Percentiles rank a stretch among this genome's conserved stretches.
Conservation (phyloP, 2,888 invertebrate genomes). For the Amiota mariae region DNA sequence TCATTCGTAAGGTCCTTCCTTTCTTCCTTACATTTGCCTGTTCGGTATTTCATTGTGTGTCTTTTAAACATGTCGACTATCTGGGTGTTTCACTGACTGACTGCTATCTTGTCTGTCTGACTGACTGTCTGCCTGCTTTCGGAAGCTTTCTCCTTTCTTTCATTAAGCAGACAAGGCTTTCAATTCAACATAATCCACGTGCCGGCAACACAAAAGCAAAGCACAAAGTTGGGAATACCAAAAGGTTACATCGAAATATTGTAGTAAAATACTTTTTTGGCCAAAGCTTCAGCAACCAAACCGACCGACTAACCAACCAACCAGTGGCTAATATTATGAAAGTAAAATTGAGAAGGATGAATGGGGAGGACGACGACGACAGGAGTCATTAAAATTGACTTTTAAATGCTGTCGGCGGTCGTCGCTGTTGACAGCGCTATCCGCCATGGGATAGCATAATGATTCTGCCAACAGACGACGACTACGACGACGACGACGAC, state of each 20-base stretch:
- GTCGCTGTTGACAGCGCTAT: not conserved
- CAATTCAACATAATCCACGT: conserved; percentile 4
- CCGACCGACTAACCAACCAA: no score
- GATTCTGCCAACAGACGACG: no score
- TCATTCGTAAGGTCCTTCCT: conserved; percentile 47
- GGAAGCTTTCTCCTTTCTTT: not conserved
- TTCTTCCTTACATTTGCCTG: no score
- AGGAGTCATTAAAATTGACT: conserved; percentile 25
- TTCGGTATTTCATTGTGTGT: no score
- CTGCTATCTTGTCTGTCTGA: no score
- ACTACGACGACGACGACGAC: not conserved
- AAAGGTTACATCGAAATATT: conserved; percentile 25
- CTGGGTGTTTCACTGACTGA: no score
- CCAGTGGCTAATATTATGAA: no score
- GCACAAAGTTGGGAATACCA: conserved; percentile 1
- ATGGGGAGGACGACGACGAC: conserved; percentile 9
- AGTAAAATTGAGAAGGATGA: no score
- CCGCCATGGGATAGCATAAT: no score
- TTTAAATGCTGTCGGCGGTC: conserved; percentile 22
- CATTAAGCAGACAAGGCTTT: not conserved
- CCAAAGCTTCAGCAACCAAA: no score
- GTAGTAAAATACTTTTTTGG: conserved; percentile 12
- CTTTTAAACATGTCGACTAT: no score
- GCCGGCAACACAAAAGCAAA: conserved; percentile 3
- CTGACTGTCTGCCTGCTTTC: no score